These are phyloP conservation scores for Zosterops borbonicus DNA, from an alignment of 2,113 vertebrate species.

Conservation along the genomic window DNA sequence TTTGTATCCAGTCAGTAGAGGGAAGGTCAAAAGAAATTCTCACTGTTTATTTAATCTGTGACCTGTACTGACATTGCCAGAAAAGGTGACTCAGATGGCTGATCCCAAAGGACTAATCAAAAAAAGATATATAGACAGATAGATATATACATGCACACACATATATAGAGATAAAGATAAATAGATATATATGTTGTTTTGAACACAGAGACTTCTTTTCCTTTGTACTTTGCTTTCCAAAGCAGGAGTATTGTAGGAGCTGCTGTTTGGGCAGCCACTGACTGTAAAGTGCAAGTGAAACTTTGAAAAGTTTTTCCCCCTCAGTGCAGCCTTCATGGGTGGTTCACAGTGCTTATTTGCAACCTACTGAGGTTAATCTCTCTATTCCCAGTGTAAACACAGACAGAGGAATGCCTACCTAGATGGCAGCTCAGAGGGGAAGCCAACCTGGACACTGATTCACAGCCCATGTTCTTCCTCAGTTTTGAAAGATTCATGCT, in stretches of 20 bases:
- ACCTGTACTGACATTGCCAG: neutral
- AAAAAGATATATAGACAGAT: neutral
- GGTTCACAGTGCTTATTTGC: neutral
- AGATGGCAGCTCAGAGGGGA: neutral
- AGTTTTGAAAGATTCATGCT: neutral
- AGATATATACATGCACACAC: accelerated
- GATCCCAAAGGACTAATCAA: neutral
- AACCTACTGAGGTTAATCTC: neutral
- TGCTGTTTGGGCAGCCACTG: neutral
- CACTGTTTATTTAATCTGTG: neutral
- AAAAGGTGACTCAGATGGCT: neutral
- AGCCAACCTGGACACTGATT: neutral
- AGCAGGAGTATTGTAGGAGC: neutral
- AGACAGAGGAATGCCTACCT: neutral
- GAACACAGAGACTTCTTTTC: neutral
- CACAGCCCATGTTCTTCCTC: neutral
- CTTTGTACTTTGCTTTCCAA: neutral
- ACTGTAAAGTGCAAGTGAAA: neutral
- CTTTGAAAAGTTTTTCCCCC: neutral
- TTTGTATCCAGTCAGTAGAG: neutral
- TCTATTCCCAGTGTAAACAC: neutral
- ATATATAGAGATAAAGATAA: neutral
- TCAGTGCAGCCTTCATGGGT: neutral
- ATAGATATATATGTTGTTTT: neutral
- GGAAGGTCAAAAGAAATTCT: neutral